Base-by-base conservation (phyloP, 2,888 invertebrate species). In the Nemurella pictetii region DNA sequence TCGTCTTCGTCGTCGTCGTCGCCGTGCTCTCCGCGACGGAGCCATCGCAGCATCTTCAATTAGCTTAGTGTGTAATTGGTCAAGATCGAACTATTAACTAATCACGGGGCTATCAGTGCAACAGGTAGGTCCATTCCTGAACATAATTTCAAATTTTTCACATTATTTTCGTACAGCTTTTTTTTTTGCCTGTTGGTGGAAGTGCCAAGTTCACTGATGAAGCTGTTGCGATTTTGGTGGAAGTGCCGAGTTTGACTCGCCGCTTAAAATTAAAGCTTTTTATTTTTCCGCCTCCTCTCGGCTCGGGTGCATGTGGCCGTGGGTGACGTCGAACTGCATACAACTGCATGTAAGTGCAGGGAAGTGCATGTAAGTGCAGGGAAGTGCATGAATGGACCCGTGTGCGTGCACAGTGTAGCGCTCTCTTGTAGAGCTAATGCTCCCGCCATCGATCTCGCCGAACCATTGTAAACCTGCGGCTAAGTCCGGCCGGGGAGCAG, bases 71-170 rank as follows among this genome's bases (percentile, higher is more conserved):
- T 3, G 20, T 75, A n/a, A 75, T 28, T 75, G 75, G 75, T 75
- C 75, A 75, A 75, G 75, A 75, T 75, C 7, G 75, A 75, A 7
- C 55, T 55, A 20, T 12, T 55, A 55, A 36, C n/a, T 30, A 82
- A 82, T 82, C 82, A 36, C 55, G 35, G 25, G 55, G 20, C 32
- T 32, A 36, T 82, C 82, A 25, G 15, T 73, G 30, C 75, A 83
- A 83, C 83, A 55, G 72, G 83, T 75, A 75, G 75, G 75, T 75
- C n/a, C 28, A 55, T 20, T 7, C 20, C 20, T 20, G 9, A 55
- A 55, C 55, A 3, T 32, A 32, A 32, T 32, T 9, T 32, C 32
- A 32, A 5, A 32, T 32, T 32, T 5, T 32, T 32, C 3, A 55
- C 20, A 15, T 55, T 7, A 15, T 55, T 55, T 55, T 55, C 9